Percentiles rank a stretch among this genome's conserved stretches.
phyloP scores from a whole-genome alignment of 2,113 vertebrate genomes.

The Mus spicilegus region DNA sequence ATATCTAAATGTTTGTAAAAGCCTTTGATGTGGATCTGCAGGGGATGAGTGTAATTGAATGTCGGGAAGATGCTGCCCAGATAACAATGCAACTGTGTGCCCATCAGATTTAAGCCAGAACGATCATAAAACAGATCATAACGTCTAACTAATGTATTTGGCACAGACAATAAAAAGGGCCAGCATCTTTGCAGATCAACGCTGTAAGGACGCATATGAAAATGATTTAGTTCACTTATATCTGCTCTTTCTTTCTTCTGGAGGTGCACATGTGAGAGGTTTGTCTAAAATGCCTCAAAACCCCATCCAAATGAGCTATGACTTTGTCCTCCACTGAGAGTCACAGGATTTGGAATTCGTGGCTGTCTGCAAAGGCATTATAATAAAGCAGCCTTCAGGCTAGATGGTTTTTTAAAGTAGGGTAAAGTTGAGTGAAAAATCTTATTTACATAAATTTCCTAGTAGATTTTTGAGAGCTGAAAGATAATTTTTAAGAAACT shows the following conservation, averaged over 20 bases:
- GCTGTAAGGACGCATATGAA: conserved; percentile 46
- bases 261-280: conserved; percentile 36
- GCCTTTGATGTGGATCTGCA: conserved; percentile 76
- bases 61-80: conserved; percentile 70
- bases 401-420: conserved; percentile 53
- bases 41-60: conserved; percentile 79
- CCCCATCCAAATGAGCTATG: conserved; percentile 42
- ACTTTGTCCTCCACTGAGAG: conserved; percentile 42
- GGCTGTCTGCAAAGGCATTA: conserved; percentile 29
- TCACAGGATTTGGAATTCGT: conserved; percentile 49
- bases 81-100: conserved; percentile 66
- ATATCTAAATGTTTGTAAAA: conserved; percentile 79
- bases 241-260: conserved; percentile 27
- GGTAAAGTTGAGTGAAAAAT: conserved; percentile 36
- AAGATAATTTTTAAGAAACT: conserved; percentile 45
- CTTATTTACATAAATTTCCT: conserved; percentile 42
- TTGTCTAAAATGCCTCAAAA: conserved; percentile 51
- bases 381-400: neutral
- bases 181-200: conserved; percentile 51
- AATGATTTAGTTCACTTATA: conserved; percentile 38
- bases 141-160: conserved; percentile 40
- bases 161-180: conserved; percentile 63
- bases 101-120: conserved; percentile 78
- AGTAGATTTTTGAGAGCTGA: conserved; percentile 51
- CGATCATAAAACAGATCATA: conserved; percentile 70